Conservation (phyloP, 2,888 invertebrate species). For the Margaritifera margaritifera region DNA sequence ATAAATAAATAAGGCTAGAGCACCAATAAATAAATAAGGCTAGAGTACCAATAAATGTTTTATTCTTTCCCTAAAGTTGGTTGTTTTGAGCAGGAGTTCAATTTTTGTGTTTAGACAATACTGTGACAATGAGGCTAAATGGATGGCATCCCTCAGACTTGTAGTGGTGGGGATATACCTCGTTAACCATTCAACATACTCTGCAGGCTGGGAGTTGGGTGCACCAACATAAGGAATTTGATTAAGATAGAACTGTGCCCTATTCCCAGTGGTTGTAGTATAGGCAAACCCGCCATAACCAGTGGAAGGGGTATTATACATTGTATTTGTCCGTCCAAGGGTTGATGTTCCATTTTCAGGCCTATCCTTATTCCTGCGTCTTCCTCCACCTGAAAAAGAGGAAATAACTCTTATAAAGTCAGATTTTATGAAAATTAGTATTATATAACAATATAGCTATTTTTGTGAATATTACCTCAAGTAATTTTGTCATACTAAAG, state of each 20-base stretch:
- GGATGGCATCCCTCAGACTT: conserved; percentile 31
- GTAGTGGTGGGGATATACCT: conserved; percentile 41
- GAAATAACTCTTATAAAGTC: neutral
- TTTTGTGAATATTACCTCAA: neutral
- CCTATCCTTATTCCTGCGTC: conserved; percentile 36
- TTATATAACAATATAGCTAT: neutral
- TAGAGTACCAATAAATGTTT: too few relatives aligned
- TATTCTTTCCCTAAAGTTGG: too few relatives aligned
- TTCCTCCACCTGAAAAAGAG: conserved; percentile 38
- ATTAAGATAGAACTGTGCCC: conserved; percentile 54
- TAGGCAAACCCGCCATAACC: conserved; percentile 52
- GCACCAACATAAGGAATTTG: conserved; percentile 54
- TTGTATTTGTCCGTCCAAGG: conserved; percentile 41
- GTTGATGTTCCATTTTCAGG: conserved; percentile 21
- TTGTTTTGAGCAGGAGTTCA: too few relatives aligned
- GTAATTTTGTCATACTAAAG: neutral
- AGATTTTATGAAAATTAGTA: neutral
- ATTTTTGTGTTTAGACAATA: neutral
- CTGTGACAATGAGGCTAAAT: neutral
- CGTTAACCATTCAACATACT: conserved; percentile 58
- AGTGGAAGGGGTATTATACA: conserved; percentile 28
- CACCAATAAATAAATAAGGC: too few relatives aligned
- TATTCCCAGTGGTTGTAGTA: conserved; percentile 42
- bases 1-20: too few relatives aligned
- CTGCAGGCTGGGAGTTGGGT: conserved; percentile 50